Evolutionary conservation across 2,113 vertebrate species (phyloP), one percentile per base, ranked within the genome.

Genomic region (Cochlearius cochlearius): DNA sequence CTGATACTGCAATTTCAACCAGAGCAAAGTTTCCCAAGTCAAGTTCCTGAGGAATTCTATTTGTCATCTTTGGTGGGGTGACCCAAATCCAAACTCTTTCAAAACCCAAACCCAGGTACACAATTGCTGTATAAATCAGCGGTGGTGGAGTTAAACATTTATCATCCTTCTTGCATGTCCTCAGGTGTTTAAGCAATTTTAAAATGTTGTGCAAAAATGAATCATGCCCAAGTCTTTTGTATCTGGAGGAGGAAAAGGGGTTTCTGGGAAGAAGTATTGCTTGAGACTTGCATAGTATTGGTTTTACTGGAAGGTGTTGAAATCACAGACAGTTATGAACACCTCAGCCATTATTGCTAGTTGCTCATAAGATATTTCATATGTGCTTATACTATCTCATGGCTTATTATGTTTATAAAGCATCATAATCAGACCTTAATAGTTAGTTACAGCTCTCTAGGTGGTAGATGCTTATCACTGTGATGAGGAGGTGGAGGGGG

Each of bases 391-490:
- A 55, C 50, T 96, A 59, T 92, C 92, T 92, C 62, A 23, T 79
- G 76, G 53, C 49, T 95, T 91, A 67, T 50, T 93, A 75, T 85
- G 32, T 89, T 82, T 87, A 72, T 84, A 85, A 87, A 87, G 58
- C 74, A 76, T 59, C 39, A 86, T 95, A 85, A 95, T 94, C 77
- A 89, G 83, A n/a, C 62, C 36, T 64, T 94, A 95, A 81, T 94
- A 85, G 73, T 59, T 92, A 96, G 74, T 75, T 95, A 38, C 62
- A 94, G 73, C 94, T 92, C 91, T 79, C 74, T 76, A 91, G 68
- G 86, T 95, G 92, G 88, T 94, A 94, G 93, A 91, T 95, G 50
- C 45, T 71, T 96, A 92, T 95, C 84, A 12, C 45, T 23, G 38
- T 41, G 25, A 15, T 74, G 86, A 83, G 45, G 72, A 77, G 86